phyloP scores from a whole-genome alignment of 2,888 invertebrate genomes.

The Protophormia terraenovae region DNA sequence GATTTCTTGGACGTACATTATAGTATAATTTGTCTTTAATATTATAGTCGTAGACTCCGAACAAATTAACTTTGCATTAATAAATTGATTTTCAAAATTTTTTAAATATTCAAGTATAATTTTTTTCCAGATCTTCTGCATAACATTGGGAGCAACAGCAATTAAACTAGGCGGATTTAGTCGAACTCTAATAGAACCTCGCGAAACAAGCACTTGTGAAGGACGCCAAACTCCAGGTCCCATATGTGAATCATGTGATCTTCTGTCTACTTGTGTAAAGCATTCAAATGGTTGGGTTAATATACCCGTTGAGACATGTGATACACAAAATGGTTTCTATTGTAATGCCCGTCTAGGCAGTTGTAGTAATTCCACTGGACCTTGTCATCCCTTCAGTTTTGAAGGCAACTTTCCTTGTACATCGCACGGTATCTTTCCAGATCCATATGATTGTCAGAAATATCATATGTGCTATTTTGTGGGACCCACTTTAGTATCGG shows the following conservation, averaged over 20 bases:
- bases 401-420: slow-evolving; percentile 80
- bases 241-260: slow-evolving; percentile 80
- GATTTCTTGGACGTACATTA: too few species aligned
- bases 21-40: too few species aligned
- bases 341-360: slow-evolving; percentile 77
- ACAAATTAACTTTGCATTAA: too few species aligned
- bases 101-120: not conserved
- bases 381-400: slow-evolving; percentile 80
- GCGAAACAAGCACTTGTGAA: slow-evolving; percentile 78
- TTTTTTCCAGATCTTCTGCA: not conserved
- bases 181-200: slow-evolving; percentile 71
- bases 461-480: slow-evolving; percentile 81
- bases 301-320: slow-evolving; percentile 80
- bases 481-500: slow-evolving; percentile 77
- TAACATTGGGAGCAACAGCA: not conserved
- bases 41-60: too few species aligned
- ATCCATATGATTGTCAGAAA: slow-evolving; percentile 81
- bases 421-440: slow-evolving; percentile 80
- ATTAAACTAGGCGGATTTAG: not conserved
- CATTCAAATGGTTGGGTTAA: slow-evolving; percentile 79
- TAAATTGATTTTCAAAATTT: too few species aligned
- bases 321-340: slow-evolving; percentile 77
- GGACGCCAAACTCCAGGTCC: slow-evolving; percentile 77
- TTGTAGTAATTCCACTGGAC: slow-evolving; percentile 79
- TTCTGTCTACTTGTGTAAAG: slow-evolving; percentile 79